Conservation (phyloP, 30 jellyfish, hydroid and myxozoan species). For the Aurelia sp. region DNA sequence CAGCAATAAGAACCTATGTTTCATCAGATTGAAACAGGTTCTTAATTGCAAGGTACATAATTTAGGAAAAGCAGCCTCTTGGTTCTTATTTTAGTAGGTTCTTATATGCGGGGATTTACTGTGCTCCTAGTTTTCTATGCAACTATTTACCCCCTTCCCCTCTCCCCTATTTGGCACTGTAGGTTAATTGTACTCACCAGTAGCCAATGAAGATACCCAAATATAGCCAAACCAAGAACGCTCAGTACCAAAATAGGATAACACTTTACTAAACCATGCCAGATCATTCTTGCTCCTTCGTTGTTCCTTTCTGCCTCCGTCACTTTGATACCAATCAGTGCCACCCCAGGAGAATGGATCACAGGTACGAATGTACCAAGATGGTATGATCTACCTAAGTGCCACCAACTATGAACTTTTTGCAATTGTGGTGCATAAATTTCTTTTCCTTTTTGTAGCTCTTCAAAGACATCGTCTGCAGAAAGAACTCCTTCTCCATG, state of each 20-base stretch:
- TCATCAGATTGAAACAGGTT: too few species aligned
- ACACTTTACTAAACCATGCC: background rate
- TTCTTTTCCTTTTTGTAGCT: slow-evolving; percentile 32
- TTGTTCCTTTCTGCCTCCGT: background rate
- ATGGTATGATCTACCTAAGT: slow-evolving; percentile 1
- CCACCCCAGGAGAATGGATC: slow-evolving; percentile 34
- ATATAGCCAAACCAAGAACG: background rate
- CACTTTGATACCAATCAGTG: background rate
- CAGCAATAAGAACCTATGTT: too few species aligned
- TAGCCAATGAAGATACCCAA: slow-evolving; percentile 30
- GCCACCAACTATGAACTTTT: slow-evolving; percentile 3
- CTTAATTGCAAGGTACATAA: too few species aligned
- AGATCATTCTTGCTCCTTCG: slow-evolving; percentile 12
- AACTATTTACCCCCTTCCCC: too few species aligned
- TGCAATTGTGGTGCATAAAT: slow-evolving; percentile 39
- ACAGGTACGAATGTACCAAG: slow-evolving; percentile 39
- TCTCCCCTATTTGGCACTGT: too few species aligned
- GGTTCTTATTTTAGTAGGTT: too few species aligned
- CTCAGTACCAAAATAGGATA: slow-evolving; percentile 17
- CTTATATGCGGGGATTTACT: too few species aligned
- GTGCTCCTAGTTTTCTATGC: too few species aligned
- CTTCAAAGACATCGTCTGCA: slow-evolving; percentile 27
- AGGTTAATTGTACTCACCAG: slow-evolving; percentile 8
- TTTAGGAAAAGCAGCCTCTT: too few species aligned
- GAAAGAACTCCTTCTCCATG: slow-evolving; percentile 33